Percentiles rank a stretch among this genome's conserved stretches.
Evolutionary conservation across 2,113 vertebrate species (phyloP).

Genomic region (Calonectris borealis): DNA sequence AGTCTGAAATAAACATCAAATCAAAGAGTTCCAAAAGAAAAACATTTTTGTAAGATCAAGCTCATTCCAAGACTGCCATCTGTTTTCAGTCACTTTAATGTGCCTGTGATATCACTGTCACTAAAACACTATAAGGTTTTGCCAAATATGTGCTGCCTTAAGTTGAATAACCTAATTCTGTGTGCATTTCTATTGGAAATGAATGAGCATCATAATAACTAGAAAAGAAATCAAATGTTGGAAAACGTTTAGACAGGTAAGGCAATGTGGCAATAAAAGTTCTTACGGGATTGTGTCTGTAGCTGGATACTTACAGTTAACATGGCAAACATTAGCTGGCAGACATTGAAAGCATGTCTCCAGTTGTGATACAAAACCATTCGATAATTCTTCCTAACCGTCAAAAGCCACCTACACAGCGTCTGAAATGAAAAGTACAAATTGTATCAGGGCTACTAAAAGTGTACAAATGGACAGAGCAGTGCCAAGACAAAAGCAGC

Average conservation of each 20-base stretch:
- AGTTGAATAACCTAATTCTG: neutral
- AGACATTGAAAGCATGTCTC: slow-evolving; percentile 98
- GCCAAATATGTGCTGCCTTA: neutral
- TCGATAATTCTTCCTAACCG: slow-evolving; percentile 97
- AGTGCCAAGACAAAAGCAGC: slow-evolving; percentile 4
- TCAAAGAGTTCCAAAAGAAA: slow-evolving; percentile 11
- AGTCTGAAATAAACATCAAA: slow-evolving; percentile 32
- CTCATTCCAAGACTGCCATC: slow-evolving; percentile 24
- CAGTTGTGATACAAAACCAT: slow-evolving; percentile 99
- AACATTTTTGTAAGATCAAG: slow-evolving; percentile 4
- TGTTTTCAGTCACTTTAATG: slow-evolving; percentile 46
- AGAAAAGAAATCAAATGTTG: neutral
- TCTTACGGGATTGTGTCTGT: neutral
- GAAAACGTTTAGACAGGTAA: neutral
- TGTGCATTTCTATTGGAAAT: neutral
- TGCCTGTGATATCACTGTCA: slow-evolving; percentile 1
- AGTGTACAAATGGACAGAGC: neutral
- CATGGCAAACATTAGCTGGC: slow-evolving; percentile 98
- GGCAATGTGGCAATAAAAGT: neutral
- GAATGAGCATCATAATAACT: neutral
- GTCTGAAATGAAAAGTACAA: slow-evolving; percentile 80
- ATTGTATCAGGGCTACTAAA: slow-evolving; percentile 19
- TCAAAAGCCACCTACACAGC: slow-evolving; percentile 97
- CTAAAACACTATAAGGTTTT: slow-evolving; percentile 8
- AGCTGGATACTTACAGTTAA: slow-evolving; percentile 83